Conservation (phyloP, 2,113 vertebrate genomes). For the Cyanistes caeruleus region DNA sequence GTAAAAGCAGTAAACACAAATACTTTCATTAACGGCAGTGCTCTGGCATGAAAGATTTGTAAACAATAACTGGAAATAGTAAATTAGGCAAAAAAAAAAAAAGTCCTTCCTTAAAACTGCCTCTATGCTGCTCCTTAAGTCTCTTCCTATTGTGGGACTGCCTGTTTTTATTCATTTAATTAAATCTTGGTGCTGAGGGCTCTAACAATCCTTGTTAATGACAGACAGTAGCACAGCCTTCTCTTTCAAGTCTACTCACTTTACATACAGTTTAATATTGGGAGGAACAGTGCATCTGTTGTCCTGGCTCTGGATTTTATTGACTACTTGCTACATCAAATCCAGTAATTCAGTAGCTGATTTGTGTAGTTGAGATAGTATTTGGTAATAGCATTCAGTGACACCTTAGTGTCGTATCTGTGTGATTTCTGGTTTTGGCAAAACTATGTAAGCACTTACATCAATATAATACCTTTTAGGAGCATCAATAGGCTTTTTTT, state of each 20-base stretch:
- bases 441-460: background rate
- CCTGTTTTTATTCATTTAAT: background rate
- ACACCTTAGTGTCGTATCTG: background rate
- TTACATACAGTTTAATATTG: background rate
- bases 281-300: background rate
- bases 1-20: background rate
- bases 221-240: background rate
- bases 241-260: background rate
- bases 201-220: background rate
- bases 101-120: background rate
- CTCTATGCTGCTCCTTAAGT: background rate
- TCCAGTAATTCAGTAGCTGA: background rate
- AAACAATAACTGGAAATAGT: constrained; percentile 9
- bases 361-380: background rate
- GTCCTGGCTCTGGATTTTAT: background rate
- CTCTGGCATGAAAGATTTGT: background rate
- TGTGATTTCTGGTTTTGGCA: background rate
- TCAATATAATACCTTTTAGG: background rate
- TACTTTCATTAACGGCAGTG: background rate
- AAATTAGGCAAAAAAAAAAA: background rate
- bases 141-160: background rate
- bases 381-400: background rate
- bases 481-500: background rate
- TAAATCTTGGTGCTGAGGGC: background rate
- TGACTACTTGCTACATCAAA: background rate